These are phyloP conservation scores for Serrognathus titanus DNA, from an alignment of 2,888 invertebrate species.

Conservation along the genomic window DNA sequence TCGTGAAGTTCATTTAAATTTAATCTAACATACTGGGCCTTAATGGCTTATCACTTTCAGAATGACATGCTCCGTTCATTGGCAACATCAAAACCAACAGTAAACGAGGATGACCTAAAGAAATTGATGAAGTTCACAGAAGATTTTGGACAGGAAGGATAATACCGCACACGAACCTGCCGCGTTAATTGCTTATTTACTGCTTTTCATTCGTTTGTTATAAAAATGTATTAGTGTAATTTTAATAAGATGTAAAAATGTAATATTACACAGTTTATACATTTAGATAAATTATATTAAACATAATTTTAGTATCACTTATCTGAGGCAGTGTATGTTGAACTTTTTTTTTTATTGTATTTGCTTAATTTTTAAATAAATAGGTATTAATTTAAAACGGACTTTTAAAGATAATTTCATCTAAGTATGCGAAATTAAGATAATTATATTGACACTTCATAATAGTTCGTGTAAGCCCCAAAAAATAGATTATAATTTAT, in stretches of 20 bases:
- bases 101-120: constrained; percentile 92
- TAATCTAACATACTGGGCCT: too few species aligned
- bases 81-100: constrained; percentile 93
- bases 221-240: not conserved
- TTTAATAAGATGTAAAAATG: constrained; percentile 2
- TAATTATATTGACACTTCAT: too few species aligned
- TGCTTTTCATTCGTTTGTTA: too few species aligned
- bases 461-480: too few species aligned
- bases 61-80: constrained; percentile 91
- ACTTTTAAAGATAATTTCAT: constrained; percentile 1
- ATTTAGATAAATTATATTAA: constrained; percentile 7
- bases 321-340: not conserved
- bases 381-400: constrained; percentile 9
- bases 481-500: too few species aligned
- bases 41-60: constrained; percentile 45
- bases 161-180: constrained; percentile 8
- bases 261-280: constrained; percentile 5
- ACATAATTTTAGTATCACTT: constrained; percentile 1
- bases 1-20: too few species aligned
- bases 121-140: constrained; percentile 93
- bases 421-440: too few species aligned
- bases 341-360: not conserved
- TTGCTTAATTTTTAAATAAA: constrained; percentile 11
- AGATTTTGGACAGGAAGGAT: constrained; percentile 97
- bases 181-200: too few species aligned